phyloP scores from a whole-genome alignment of 2,797 vertebrate species.

The Falco biarmicus region DNA sequence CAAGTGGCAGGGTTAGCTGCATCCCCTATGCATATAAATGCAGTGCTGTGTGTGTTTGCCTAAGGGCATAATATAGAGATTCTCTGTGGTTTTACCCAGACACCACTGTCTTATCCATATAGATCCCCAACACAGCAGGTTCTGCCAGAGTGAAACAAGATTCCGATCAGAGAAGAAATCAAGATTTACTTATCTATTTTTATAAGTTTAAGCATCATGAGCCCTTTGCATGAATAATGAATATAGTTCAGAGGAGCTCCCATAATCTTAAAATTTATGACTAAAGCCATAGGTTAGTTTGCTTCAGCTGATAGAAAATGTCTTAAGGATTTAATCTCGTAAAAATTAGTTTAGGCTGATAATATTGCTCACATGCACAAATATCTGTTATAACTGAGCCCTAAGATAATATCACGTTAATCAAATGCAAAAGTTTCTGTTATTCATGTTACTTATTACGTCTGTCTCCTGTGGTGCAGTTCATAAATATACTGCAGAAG shows the following conservation, averaged over 20 bases:
- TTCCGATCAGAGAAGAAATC: neutral
- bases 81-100: neutral
- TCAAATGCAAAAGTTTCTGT: neutral
- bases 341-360: neutral
- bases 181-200: neutral
- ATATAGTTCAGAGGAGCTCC: neutral
- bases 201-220: neutral
- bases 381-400: neutral
- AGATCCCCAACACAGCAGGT: neutral
- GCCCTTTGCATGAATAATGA: neutral
- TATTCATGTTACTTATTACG: neutral
- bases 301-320: neutral
- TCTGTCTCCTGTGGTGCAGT: neutral
- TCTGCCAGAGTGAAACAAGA: constrained; percentile 1
- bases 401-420: neutral
- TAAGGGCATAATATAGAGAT: neutral
- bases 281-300: neutral
- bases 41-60: neutral
- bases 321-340: neutral
- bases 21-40: neutral
- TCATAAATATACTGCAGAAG: neutral
- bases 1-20: neutral
- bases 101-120: neutral
- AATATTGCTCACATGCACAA: neutral
- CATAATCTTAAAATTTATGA: neutral